A percentile compares a stretch with the other conserved stretches of the same genome.
Evolutionary conservation across 1,140 invertebrate species (phyloP).

Genomic region (Ectropis grisescens): DNA sequence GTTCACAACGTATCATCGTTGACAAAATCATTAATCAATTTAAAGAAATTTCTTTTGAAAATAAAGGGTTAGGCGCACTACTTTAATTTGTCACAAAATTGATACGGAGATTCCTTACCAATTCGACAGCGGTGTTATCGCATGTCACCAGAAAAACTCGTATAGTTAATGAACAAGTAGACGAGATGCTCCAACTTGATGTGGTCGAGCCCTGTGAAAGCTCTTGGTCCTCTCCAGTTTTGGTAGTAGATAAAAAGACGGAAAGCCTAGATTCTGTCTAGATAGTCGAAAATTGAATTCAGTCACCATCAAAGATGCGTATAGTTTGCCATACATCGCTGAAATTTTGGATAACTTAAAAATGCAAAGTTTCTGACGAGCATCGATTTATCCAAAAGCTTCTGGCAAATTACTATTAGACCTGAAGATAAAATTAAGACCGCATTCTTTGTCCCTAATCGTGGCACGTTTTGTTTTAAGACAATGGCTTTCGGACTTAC

Average conservation of each 20-base stretch:
- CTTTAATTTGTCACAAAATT: slow-evolving; percentile 14
- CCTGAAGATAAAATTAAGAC: not conserved
- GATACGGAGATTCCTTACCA: slow-evolving; percentile 16
- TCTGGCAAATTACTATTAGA: not conserved
- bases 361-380: slow-evolving; percentile 1
- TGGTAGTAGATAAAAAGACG: slow-evolving; percentile 23
- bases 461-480: not conserved
- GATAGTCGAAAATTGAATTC: slow-evolving; percentile 42
- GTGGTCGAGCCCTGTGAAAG: slow-evolving; percentile 3
- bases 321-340: slow-evolving; percentile 3
- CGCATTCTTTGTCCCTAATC: not conserved
- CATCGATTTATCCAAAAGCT: not conserved
- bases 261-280: slow-evolving; percentile 26
- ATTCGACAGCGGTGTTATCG: slow-evolving; percentile 16
- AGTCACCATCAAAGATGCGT: slow-evolving; percentile 37
- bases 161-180: slow-evolving; percentile 9
- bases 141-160: slow-evolving; percentile 14
- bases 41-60: slow-evolving; percentile 10
- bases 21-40: slow-evolving; percentile 10
- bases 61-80: slow-evolving; percentile 14
- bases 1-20: slow-evolving; percentile 4
- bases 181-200: slow-evolving; percentile 15
- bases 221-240: not conserved
- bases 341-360: not conserved
- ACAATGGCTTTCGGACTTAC: not conserved